phyloP scores from a whole-genome alignment of 2,113 vertebrate genomes.

The Cheilinus undulatus region DNA sequence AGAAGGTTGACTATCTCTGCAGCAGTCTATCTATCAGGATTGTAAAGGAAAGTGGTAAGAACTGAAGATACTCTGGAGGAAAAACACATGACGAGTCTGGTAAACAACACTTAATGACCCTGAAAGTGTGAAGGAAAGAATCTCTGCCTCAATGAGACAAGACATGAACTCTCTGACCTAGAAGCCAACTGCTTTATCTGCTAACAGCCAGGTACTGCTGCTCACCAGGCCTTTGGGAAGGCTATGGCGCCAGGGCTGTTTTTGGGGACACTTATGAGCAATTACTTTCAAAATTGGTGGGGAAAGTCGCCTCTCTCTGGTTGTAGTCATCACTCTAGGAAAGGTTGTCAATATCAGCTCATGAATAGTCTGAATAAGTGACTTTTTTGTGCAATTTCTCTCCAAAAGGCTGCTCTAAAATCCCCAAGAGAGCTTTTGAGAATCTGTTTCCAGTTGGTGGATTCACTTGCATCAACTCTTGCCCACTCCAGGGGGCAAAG shows the following conservation, averaged over 20 bases:
- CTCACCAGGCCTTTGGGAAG: slow-evolving; percentile 18
- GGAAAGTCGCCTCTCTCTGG: slow-evolving; percentile 14
- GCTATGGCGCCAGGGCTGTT: slow-evolving; percentile 16
- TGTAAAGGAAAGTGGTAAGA: slow-evolving; percentile 40
- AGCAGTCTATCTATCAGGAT: slow-evolving; percentile 45
- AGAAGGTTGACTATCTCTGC: slow-evolving; percentile 26
- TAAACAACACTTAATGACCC: slow-evolving; percentile 42
- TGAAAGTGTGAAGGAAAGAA: slow-evolving; percentile 60
- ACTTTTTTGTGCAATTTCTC: slow-evolving; percentile 24
- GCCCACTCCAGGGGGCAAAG: slow-evolving; percentile 27
- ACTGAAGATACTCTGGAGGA: slow-evolving; percentile 36
- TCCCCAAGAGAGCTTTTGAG: slow-evolving; percentile 25
- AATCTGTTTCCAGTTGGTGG: slow-evolving; percentile 25
- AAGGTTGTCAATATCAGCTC: slow-evolving; percentile 5
- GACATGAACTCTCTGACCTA: slow-evolving; percentile 36
- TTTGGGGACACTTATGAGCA: slow-evolving; percentile 37
- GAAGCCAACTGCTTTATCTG: slow-evolving; percentile 41
- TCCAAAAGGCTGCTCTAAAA: not conserved
- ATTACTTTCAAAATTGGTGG: slow-evolving; percentile 20
- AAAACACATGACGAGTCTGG: slow-evolving; percentile 20
- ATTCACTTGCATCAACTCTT: slow-evolving; percentile 41
- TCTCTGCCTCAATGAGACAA: slow-evolving; percentile 50
- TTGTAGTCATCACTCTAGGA: slow-evolving; percentile 12
- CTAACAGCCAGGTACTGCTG: slow-evolving; percentile 42
- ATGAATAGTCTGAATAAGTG: slow-evolving; percentile 9